These are phyloP conservation scores for Drosophila nigrodunni DNA, from an alignment of 1,140 invertebrate species.

Conservation along the genomic window DNA sequence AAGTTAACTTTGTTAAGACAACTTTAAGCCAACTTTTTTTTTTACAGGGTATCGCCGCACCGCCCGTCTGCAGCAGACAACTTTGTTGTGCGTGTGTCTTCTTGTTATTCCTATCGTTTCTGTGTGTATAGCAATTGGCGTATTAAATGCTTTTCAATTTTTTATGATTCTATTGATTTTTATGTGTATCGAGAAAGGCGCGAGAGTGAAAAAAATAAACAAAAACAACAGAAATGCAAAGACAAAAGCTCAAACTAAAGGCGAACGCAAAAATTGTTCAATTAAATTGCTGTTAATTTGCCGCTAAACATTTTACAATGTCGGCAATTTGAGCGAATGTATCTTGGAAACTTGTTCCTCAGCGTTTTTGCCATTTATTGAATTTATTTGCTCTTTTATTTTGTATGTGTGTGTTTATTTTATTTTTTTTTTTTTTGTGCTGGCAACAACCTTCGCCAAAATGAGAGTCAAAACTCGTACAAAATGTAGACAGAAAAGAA, in stretches of 20 bases:
- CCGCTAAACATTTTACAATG: conserved; percentile 76
- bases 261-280: conserved; percentile 49
- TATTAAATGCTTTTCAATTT: conserved; percentile 74
- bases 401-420: conserved; percentile 38
- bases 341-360: conserved; percentile 64
- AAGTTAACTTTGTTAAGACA: no score
- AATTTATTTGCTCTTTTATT: conserved; percentile 37
- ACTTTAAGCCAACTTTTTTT: no score
- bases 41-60: conserved; percentile 9
- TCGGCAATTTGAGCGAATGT: conserved; percentile 38
- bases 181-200: conserved; percentile 33
- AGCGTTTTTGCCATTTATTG: conserved; percentile 57
- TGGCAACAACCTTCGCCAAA: conserved; percentile 49
- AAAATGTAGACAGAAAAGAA: conserved; percentile 32
- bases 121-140: conserved; percentile 37
- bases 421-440: conserved; percentile 34
- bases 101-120: background rate
- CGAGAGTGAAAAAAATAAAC: conserved; percentile 12
- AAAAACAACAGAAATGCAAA: conserved; percentile 31
- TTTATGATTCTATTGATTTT: conserved; percentile 78
- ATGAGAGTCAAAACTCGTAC: conserved; percentile 34
- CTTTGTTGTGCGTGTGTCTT: conserved; percentile 13
- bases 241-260: conserved; percentile 40
- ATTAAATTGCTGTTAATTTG: conserved; percentile 79
- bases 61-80: conserved; percentile 19